Evolutionary conservation across 1,140 invertebrate species (phyloP).

Genomic region (Rhagoletis zephyria): DNA sequence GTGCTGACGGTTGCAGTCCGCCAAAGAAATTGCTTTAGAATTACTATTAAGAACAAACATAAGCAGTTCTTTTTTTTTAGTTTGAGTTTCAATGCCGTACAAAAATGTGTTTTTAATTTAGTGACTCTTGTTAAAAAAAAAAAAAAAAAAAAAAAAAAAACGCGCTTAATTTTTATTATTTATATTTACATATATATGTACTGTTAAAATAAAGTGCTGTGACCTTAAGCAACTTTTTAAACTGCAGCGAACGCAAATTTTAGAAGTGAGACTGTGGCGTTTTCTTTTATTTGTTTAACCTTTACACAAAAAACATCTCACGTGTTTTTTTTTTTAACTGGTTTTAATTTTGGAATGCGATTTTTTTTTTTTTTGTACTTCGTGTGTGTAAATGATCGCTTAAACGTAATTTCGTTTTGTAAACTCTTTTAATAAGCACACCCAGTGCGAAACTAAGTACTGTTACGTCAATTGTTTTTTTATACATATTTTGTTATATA

Average conservation of each 20-base stretch:
- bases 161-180: neutral
- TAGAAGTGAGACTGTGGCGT: neutral
- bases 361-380: neutral
- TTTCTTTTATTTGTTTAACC: constrained; percentile 24
- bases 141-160: neutral
- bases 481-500: too few relatives aligned
- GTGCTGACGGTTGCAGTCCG: constrained; percentile 36
- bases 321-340: neutral
- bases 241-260: neutral
- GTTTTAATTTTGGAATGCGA: neutral
- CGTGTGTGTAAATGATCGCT: neutral
- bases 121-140: neutral
- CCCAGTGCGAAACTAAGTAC: neutral
- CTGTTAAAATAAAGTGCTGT: constrained; percentile 17
- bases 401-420: neutral
- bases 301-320: neutral
- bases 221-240: constrained; percentile 26
- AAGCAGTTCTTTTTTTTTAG: neutral
- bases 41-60: neutral
- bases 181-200: neutral
- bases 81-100: neutral
- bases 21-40: constrained; percentile 3
- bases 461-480: neutral
- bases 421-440: neutral
- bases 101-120: neutral